Conservation (phyloP, 2,797 vertebrate species). For the Tympanoctomys barrerae region DNA sequence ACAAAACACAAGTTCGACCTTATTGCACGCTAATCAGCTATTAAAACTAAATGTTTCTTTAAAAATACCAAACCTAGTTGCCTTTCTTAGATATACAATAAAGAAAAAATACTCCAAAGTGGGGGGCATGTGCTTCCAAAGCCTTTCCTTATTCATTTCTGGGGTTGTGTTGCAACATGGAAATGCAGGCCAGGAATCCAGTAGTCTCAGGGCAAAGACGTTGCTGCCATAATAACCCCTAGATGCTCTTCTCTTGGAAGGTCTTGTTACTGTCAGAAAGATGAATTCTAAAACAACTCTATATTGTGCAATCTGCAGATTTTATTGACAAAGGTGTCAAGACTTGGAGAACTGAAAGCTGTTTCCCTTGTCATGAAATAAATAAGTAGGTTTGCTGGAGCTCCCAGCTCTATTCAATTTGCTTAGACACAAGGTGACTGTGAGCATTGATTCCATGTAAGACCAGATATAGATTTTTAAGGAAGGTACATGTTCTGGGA, state of each 20-base stretch:
- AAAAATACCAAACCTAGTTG: conserved; percentile 52
- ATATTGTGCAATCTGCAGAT: conserved; percentile 84
- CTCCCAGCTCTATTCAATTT: conserved; percentile 87
- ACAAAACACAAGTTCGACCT: conserved; percentile 76
- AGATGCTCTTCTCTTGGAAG: conserved; percentile 81
- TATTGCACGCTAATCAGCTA: conserved; percentile 78
- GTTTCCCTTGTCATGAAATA: conserved; percentile 87
- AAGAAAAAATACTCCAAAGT: not conserved
- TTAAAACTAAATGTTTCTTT: conserved; percentile 71
- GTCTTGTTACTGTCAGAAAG: conserved; percentile 86
- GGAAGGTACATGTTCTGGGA: conserved; percentile 67
- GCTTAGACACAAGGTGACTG: conserved; percentile 87
- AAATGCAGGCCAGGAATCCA: not conserved
- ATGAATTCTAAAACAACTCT: conserved; percentile 88
- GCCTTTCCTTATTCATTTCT: not conserved
- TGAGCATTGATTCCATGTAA: conserved; percentile 85
- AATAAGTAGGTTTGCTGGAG: conserved; percentile 87
- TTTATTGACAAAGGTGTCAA: conserved; percentile 90
- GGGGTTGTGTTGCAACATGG: not conserved
- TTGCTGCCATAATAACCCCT: conserved; percentile 61
- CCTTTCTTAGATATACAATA: not conserved
- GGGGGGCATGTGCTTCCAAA: not conserved
- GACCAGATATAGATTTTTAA: conserved; percentile 87
- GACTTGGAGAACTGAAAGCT: conserved; percentile 85
- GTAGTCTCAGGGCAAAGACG: not conserved